Conservation (phyloP, 2,113 vertebrate species). For the Machaerirhynchus nigripectus region DNA sequence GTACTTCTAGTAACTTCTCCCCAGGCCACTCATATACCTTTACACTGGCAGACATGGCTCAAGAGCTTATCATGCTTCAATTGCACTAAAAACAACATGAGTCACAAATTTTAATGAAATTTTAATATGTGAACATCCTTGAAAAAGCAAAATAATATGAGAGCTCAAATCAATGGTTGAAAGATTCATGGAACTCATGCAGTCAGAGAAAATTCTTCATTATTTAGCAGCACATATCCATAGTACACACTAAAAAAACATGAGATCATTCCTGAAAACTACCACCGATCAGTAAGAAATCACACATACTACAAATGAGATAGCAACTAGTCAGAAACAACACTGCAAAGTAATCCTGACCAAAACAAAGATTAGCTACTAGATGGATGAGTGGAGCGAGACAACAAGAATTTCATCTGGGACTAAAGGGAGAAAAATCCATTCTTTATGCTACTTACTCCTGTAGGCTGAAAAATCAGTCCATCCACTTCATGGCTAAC, state of each 20-base stretch:
- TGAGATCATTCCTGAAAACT: background rate
- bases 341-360: background rate
- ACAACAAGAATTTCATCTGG: background rate
- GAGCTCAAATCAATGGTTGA: background rate
- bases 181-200: background rate
- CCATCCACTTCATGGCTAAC: slow-evolving; percentile 98
- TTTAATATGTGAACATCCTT: background rate
- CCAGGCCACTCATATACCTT: background rate
- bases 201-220: background rate
- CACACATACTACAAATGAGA: background rate
- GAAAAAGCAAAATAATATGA: background rate
- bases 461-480: slow-evolving; percentile 95
- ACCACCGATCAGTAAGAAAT: background rate
- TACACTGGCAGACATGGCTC: background rate
- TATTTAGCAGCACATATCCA: background rate
- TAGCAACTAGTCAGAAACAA: background rate
- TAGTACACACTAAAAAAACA: fast-evolving
- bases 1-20: background rate
- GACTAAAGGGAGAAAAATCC: background rate
- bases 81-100: background rate
- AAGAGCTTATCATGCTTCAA: background rate
- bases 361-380: background rate
- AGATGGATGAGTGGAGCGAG: background rate
- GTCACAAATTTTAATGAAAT: background rate
- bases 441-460: slow-evolving; percentile 79